Conservation (phyloP, 2,888 invertebrate species). For the Sepioteuthis lessoniana region DNA sequence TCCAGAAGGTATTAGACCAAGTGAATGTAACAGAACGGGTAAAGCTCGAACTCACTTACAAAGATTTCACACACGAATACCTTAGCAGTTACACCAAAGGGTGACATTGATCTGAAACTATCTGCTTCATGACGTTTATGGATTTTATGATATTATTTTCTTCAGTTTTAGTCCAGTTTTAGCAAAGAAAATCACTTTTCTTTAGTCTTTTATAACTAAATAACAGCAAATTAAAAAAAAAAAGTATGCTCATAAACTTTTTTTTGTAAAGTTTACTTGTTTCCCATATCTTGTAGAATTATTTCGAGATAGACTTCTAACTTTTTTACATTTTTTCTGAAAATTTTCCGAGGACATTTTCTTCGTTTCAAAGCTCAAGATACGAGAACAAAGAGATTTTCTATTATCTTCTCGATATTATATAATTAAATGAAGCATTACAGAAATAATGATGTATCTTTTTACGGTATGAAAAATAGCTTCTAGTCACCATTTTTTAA, state of each 20-base stretch:
- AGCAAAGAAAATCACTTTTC: not conserved
- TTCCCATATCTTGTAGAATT: not conserved
- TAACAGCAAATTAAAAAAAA: not conserved
- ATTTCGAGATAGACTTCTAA: not conserved
- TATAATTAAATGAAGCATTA: not conserved
- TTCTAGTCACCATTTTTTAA: not conserved
- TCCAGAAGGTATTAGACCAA: too few species aligned
- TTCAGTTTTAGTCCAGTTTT: not conserved
- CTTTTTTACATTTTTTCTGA: not conserved
- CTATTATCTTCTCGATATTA: not conserved
- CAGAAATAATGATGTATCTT: not conserved
- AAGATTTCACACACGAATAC: too few species aligned
- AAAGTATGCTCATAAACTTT: too few species aligned
- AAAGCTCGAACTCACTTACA: too few species aligned
- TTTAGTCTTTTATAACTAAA: not conserved
- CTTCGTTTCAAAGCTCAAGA: not conserved
- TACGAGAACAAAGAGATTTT: too few species aligned
- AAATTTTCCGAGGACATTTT: not conserved
- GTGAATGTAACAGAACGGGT: too few species aligned
- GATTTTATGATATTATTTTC: not conserved
- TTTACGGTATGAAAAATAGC: not conserved
- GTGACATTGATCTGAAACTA: too few species aligned
- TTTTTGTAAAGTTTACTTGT: not conserved
- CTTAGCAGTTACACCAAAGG: too few species aligned
- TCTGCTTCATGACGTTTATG: too few species aligned